These are phyloP conservation scores for Lepidurus arcticus DNA, from an alignment of 1,140 invertebrate species.

Conservation along the genomic window DNA sequence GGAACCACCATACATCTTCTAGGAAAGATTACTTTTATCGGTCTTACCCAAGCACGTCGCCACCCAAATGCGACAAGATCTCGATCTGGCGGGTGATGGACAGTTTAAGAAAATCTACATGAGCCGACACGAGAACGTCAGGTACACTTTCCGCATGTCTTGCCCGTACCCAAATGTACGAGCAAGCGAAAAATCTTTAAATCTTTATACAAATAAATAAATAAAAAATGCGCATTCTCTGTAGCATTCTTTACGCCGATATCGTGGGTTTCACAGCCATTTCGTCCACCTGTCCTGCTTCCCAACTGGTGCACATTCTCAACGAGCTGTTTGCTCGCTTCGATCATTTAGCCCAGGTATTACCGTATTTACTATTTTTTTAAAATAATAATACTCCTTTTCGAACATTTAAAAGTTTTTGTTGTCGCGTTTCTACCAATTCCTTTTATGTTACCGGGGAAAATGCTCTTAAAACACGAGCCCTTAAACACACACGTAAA, in stretches of 20 bases:
- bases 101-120: constrained; percentile 98
- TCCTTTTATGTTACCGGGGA: no score
- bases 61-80: constrained; percentile 85
- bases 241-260: constrained; percentile 72
- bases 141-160: constrained; percentile 52
- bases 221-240: constrained; percentile 39
- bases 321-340: constrained; percentile 91
- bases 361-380: not conserved
- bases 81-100: constrained; percentile 74
- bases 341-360: constrained; percentile 80
- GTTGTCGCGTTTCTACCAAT: constrained; percentile 21
- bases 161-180: not conserved
- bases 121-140: constrained; percentile 93
- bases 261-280: constrained; percentile 92
- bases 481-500: no score
- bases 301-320: constrained; percentile 86
- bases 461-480: no score
- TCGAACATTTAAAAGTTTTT: constrained; percentile 25
- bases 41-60: constrained; percentile 92
- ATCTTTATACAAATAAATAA: not conserved
- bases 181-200: not conserved
- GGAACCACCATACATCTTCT: not conserved
- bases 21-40: constrained; percentile 83
- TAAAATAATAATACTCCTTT: not conserved
- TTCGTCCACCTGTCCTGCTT: constrained; percentile 87